Conservation (phyloP, 2,113 vertebrate species). For the Rhinichthys klamathensis region DNA sequence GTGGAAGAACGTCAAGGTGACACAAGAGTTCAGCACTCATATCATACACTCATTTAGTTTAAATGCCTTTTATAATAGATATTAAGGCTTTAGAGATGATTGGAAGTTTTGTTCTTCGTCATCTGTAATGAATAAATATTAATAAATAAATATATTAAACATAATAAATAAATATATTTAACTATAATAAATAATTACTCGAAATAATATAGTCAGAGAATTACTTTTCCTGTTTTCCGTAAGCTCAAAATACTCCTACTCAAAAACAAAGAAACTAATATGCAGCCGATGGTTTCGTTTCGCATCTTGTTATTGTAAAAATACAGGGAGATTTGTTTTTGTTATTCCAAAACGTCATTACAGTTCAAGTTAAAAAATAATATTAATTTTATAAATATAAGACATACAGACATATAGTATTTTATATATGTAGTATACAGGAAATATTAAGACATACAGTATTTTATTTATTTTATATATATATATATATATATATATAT, state of each 20-base stretch:
- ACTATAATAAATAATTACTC: background rate
- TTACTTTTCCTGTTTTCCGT: background rate
- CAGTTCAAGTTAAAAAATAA: background rate
- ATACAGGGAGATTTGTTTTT: background rate
- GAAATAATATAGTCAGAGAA: background rate
- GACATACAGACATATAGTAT: too few species aligned
- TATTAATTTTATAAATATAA: too few species aligned
- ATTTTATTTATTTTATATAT: too few species aligned
- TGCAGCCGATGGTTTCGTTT: background rate
- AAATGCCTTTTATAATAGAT: background rate
- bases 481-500: too few species aligned
- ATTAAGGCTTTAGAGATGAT: background rate
- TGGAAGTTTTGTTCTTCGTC: background rate
- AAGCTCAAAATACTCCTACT: background rate
- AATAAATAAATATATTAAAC: background rate
- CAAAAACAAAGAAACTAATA: background rate
- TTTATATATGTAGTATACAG: too few species aligned
- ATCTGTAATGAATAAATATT: too few species aligned
- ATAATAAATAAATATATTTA: background rate
- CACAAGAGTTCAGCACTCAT: background rate
- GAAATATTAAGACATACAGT: too few species aligned
- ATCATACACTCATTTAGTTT: background rate
- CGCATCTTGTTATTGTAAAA: background rate
- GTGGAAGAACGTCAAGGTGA: slow-evolving; percentile 93
- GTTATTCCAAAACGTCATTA: background rate